phyloP scores from a whole-genome alignment of 2,113 vertebrate genomes.

The Diphyllodes magnificus region DNA sequence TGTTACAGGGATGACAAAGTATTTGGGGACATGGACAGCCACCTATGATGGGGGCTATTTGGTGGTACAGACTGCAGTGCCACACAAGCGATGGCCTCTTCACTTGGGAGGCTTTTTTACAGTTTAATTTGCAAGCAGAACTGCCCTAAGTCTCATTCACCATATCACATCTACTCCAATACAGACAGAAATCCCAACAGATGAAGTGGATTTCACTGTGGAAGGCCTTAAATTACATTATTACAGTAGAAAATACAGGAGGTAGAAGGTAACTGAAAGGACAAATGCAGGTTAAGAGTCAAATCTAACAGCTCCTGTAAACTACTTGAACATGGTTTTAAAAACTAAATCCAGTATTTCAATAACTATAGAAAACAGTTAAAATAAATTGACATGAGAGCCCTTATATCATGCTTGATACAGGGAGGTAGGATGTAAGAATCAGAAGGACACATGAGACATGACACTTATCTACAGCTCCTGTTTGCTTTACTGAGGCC shows the following conservation, averaged over 20 bases:
- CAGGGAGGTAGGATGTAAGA: constrained; percentile 82
- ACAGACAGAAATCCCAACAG: constrained; percentile 75
- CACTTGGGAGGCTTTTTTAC: constrained; percentile 42
- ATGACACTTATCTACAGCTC: constrained; percentile 83
- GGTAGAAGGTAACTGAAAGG: constrained; percentile 82
- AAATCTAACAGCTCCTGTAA: constrained; percentile 77
- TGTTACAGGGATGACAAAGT: not conserved
- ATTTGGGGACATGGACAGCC: not conserved
- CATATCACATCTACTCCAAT: constrained; percentile 68
- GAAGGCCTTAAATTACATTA: constrained; percentile 85
- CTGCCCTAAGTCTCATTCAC: constrained; percentile 56
- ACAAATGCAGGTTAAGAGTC: constrained; percentile 75
- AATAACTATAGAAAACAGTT: constrained; percentile 73
- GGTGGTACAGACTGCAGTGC: not conserved
- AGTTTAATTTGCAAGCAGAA: constrained; percentile 75
- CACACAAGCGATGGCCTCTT: constrained; percentile 24
- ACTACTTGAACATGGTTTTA: constrained; percentile 75
- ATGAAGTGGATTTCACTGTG: constrained; percentile 74
- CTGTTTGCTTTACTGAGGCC: constrained; percentile 82
- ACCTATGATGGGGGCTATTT: fast-evolving
- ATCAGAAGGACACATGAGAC: constrained; percentile 73
- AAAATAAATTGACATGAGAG: constrained; percentile 80
- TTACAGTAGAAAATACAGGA: constrained; percentile 87
- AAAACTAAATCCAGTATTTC: constrained; percentile 72
- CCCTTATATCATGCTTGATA: constrained; percentile 84